Evolutionary conservation across 2,113 vertebrate species (phyloP), one percentile per base, ranked within the genome.

Genomic region (Merops nubicus): DNA sequence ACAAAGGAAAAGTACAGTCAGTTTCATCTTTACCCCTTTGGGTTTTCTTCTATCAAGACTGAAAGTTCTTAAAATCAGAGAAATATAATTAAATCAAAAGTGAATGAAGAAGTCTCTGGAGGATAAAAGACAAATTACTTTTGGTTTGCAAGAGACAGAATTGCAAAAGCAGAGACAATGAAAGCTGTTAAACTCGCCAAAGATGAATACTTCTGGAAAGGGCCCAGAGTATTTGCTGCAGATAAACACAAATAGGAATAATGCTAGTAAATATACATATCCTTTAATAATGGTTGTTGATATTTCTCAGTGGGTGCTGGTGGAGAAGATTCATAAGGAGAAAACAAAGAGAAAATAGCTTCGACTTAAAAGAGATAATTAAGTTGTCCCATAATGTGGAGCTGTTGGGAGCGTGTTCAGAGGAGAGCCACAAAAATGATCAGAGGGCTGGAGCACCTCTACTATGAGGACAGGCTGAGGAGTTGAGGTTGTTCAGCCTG

Each of bases 361-460:
- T 62, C 28, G 31, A 42, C 20, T 75, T 86, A 57, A 87, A 40
- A 79, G 47, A 64, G 31, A 38, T 36, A 85, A 91, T 74, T 70
- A 82, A 78, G 33, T 56, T 0, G 0, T 31, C 9, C 34, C 42
- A n/a, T 10, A n/a, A n/a, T n/a, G n/a, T n/a, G n/a, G n/a, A n/a
- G n/a, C n/a, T n/a, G n/a, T n/a, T n/a, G n/a, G n/a, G n/a, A n/a
- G n/a, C n/a, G n/a, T n/a, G n/a, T n/a, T n/a, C n/a, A n/a, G n/a
- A n/a, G n/a, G n/a, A n/a, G n/a, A n/a, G n/a, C n/a, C n/a, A n/a
- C n/a, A n/a, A n/a, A n/a, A n/a, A n/a, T n/a, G n/a, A n/a, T n/a
- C n/a, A n/a, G n/a, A n/a, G n/a, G n/a, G n/a, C n/a, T n/a, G n/a
- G n/a, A n/a, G n/a, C n/a, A n/a, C n/a, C n/a, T n/a, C n/a, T n/a